Evolutionary conservation across 2,888 invertebrate species (phyloP).

Genomic region (Chymomyza caudatula): DNA sequence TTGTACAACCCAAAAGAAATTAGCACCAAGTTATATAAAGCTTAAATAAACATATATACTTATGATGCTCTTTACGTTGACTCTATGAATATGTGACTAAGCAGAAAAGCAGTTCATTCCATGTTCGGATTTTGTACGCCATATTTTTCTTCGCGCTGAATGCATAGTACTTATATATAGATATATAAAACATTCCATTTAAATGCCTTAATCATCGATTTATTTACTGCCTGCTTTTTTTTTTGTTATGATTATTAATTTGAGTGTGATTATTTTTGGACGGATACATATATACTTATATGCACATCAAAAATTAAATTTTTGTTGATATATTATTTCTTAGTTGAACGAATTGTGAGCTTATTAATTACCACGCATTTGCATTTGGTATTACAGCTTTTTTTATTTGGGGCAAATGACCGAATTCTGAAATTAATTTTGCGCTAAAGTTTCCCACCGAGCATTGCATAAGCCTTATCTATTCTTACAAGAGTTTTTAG

Average conservation of each 20-base stretch:
- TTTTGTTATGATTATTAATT: not conserved
- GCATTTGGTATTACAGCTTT: constrained; percentile 5
- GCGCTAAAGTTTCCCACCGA: not conserved
- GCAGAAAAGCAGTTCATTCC: too few species aligned
- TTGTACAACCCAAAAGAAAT: not conserved
- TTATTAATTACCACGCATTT: constrained; percentile 58
- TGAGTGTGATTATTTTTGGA: not conserved
- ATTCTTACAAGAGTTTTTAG: not conserved
- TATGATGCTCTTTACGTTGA: too few species aligned
- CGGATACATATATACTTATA: constrained; percentile 8
- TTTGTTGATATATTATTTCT: constrained; percentile 6
- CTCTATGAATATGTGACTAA: too few species aligned
- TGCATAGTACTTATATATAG: not conserved
- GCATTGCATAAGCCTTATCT: not conserved
- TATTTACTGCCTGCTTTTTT: not conserved
- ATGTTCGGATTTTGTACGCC: too few species aligned
- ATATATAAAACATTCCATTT: not conserved
- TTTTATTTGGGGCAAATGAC: constrained; percentile 51
- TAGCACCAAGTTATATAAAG: not conserved
- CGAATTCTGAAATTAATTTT: constrained; percentile 3
- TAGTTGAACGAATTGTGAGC: constrained; percentile 60
- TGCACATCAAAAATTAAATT: constrained; percentile 6
- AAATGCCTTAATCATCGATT: not conserved
- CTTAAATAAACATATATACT: not conserved
- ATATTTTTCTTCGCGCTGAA: not conserved